phyloP scores from a whole-genome alignment of 2,797 vertebrate genomes.

The Sebastes nivosus region DNA sequence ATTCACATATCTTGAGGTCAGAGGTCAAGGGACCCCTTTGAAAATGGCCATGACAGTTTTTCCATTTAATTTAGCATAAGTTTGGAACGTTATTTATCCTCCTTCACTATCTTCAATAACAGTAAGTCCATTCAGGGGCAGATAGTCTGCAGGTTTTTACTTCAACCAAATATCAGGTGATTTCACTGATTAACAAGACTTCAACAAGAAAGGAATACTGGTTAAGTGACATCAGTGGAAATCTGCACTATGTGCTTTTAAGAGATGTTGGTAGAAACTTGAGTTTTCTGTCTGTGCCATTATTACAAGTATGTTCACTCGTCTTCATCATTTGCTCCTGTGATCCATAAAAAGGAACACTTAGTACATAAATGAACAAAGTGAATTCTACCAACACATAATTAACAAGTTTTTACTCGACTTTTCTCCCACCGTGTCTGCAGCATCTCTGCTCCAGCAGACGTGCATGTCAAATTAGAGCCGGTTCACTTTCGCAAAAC shows the following conservation, averaged over 20 bases:
- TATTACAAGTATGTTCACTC: not conserved
- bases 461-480: not conserved
- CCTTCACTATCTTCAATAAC: too few relatives aligned
- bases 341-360: conserved; percentile 8
- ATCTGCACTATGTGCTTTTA: not conserved
- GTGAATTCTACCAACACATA: not conserved
- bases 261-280: not conserved
- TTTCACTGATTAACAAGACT: not conserved
- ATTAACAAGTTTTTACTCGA: not conserved
- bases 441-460: not conserved
- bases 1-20: too few relatives aligned
- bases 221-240: not conserved
- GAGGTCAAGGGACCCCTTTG: too few relatives aligned
- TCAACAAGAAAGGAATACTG: not conserved
- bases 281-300: not conserved
- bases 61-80: too few relatives aligned
- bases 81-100: too few relatives aligned
- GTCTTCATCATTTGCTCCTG: conserved; percentile 30
- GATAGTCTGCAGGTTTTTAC: not conserved
- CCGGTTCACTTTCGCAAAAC: not conserved
- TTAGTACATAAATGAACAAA: not conserved
- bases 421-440: not conserved
- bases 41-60: too few relatives aligned
- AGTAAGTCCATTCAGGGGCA: not conserved
- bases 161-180: not conserved